Conservation (phyloP, 2,797 vertebrate genomes). For the Cyclura pinguis region DNA sequence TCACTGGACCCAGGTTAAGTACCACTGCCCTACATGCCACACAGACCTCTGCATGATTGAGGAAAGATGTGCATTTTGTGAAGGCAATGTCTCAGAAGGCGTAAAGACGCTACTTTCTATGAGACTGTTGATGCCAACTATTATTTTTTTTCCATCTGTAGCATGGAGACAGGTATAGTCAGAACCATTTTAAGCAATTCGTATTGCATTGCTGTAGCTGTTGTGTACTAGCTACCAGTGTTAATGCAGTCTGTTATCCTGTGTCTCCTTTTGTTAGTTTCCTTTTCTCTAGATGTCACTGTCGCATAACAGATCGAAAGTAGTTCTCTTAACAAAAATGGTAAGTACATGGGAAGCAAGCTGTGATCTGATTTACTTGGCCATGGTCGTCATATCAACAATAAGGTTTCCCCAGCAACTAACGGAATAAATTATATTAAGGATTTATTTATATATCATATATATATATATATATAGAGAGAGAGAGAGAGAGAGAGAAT, state of each 20-base stretch:
- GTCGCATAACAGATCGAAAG: conserved; percentile 71
- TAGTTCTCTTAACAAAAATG: conserved; percentile 61
- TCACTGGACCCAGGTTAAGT: too few relatives aligned
- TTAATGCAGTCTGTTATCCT: background rate
- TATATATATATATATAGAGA: conserved; percentile 25
- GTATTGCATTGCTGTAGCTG: background rate
- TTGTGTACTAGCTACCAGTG: background rate
- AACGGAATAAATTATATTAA: conserved; percentile 76
- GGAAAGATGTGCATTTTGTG: too few relatives aligned
- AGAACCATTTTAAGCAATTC: conserved; percentile 15
- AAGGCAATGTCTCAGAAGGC: too few relatives aligned
- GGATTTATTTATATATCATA: conserved; percentile 75
- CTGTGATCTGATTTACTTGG: conserved; percentile 74
- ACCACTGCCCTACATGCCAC: too few relatives aligned
- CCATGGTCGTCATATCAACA: conserved; percentile 83
- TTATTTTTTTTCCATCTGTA: background rate
- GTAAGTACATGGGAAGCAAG: conserved; percentile 59
- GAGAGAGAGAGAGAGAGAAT: conserved; percentile 61
- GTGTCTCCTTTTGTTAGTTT: conserved; percentile 34
- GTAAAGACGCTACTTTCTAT: too few relatives aligned
- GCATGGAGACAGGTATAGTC: background rate
- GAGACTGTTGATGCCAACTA: too few relatives aligned
- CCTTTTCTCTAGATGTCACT: conserved; percentile 84
- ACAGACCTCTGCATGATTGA: too few relatives aligned
- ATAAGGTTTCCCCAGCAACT: conserved; percentile 80